Percentiles rank a stretch among this genome's conserved stretches.
phyloP scores from a whole-genome alignment of 2,113 vertebrate genomes.

The Lasiurus cinereus region DNA sequence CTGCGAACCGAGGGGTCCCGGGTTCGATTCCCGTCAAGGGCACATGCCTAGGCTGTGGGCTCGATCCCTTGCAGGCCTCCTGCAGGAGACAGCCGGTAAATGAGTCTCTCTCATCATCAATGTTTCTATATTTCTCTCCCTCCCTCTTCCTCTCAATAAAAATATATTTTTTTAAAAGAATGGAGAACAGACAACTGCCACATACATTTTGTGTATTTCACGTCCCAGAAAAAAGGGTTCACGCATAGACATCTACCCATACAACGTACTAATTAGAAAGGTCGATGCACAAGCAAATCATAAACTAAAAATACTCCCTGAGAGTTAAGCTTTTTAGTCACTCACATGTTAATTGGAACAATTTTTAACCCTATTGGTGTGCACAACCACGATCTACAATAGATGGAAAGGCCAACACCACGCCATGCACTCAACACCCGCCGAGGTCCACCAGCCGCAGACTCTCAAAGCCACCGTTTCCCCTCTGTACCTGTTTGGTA shows the following conservation, averaged over 20 bases:
- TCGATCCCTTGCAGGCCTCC: no score
- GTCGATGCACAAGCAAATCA: conserved; percentile 39
- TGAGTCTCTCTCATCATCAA: no score
- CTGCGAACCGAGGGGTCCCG: no score
- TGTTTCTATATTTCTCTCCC: no score
- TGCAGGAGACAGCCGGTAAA: no score
- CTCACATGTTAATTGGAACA: conserved; percentile 38
- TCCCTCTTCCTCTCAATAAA: no score
- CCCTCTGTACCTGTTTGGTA: neutral
- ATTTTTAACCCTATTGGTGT: neutral
- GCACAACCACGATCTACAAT: neutral
- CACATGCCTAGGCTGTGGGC: no score
- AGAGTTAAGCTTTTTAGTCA: conserved; percentile 1
- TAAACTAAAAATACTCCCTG: conserved; percentile 35
- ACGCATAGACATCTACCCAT: neutral
- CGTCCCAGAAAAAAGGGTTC: neutral
- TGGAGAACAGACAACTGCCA: neutral
- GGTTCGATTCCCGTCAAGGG: no score
- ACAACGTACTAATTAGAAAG: neutral
- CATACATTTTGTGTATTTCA: neutral
- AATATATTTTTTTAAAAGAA: no score
- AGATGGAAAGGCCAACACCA: neutral
- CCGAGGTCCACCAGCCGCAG: neutral
- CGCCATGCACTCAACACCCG: neutral
- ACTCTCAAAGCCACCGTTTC: neutral